Base-by-base conservation (phyloP, 2,113 vertebrate species). In the Tachysurus fulvidraco region DNA sequence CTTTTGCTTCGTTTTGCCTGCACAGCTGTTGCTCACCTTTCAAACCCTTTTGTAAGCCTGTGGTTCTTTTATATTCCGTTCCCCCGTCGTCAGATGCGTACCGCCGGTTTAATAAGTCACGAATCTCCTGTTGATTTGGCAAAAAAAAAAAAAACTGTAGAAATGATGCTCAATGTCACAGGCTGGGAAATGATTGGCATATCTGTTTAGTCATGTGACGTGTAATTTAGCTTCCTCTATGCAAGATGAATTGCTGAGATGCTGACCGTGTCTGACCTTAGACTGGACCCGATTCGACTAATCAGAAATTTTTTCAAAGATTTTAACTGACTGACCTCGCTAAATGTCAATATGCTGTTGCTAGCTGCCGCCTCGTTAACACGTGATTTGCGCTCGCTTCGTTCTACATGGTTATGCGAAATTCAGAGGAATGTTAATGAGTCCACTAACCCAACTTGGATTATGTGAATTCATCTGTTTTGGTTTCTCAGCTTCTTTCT, bases 141-240 rank as follows among this genome's bases (percentile, higher is more conserved):
- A 59, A 59, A 65, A 65, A 65, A 65, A 69, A 59, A 59, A 65
- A 65, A 65, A 65, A 69, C 13, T 8, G 21, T 17, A 73, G 69
- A 73, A 4, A 21, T 13, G 28, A 1, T 54, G 73, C 11, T n/a
- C 30, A 46, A 41, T 83, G 60, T 55, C 83, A 41, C 23, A 50
- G 64, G 80, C 84, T 6, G 4, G 28, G 60, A 77, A 79, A 86
- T 89, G 87, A 91, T 88, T 88, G 84, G 84, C 84, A 71, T 60
- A 60, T 82, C 78, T 54, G 82, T 74, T 17, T 64, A 85, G 85
- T 74, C 88, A 93, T 83, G 79, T n/a, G 83, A 84, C 21, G 17
- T 50, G 23, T 36, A 30, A 85, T 92, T 90, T 13, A 93, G 85
- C 91, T 78, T 86, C 82, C 88, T 88, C 78, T 69, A 8, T 71